Percentiles rank a stretch among this genome's conserved stretches.
These are phyloP conservation scores for Drosophila bunnanda DNA, from an alignment of 2,888 invertebrate species.

Conservation along the genomic window DNA sequence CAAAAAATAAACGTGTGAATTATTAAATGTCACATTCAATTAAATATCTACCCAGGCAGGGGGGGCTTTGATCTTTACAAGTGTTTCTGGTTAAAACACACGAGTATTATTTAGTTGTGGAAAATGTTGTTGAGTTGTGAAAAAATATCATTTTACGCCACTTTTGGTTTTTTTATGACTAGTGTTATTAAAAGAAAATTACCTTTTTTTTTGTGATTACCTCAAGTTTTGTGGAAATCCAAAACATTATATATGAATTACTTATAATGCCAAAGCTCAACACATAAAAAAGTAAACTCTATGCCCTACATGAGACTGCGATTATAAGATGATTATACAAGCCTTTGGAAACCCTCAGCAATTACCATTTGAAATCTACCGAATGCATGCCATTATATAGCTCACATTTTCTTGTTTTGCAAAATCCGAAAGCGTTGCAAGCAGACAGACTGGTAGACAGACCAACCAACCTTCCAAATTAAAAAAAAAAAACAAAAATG, in stretches of 20 bases:
- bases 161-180: neutral
- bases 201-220: neutral
- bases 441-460: slow-evolving; percentile 8
- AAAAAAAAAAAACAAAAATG: slow-evolving; percentile 13
- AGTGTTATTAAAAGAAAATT: neutral
- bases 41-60: slow-evolving; percentile 2
- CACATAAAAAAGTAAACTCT: neutral
- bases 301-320: slow-evolving; percentile 1
- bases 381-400: slow-evolving; percentile 26
- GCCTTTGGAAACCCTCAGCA: slow-evolving; percentile 16
- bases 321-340: slow-evolving; percentile 6
- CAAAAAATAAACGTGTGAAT: slow-evolving; percentile 8
- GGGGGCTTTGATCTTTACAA: slow-evolving; percentile 1
- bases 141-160: neutral
- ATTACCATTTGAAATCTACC: slow-evolving; percentile 18
- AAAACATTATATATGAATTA: slow-evolving; percentile 3
- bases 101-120: neutral
- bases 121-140: neutral
- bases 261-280: slow-evolving; percentile 2
- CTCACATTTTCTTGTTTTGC: slow-evolving; percentile 27
- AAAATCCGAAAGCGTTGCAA: slow-evolving; percentile 44
- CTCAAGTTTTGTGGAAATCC: neutral
- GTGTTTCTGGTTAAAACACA: neutral
- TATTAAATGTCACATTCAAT: neutral
- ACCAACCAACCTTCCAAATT: slow-evolving; percentile 9